Conservation (phyloP, 2,888 invertebrate genomes). For the Odontomyia ornata region DNA sequence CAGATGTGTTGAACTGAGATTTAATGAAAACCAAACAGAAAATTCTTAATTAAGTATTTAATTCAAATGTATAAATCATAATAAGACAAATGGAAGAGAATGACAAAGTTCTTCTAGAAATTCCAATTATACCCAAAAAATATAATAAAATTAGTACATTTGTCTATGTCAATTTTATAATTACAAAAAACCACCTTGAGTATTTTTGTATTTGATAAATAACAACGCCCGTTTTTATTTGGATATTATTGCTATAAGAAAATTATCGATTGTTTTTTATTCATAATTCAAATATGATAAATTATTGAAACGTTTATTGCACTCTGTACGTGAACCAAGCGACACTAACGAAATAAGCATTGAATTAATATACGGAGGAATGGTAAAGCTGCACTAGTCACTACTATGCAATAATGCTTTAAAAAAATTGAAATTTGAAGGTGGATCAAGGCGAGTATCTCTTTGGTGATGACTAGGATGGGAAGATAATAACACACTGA, state of each 20-base stretch:
- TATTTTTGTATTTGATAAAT: neutral
- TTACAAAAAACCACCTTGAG: constrained; percentile 2
- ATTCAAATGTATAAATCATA: neutral
- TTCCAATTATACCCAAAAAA: neutral
- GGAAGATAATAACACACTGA: too few species aligned
- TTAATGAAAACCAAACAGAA: neutral
- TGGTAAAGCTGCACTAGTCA: too few species aligned
- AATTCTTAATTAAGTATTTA: neutral
- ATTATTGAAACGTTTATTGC: neutral
- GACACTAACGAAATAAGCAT: neutral
- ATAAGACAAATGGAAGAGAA: neutral
- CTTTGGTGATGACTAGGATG: too few species aligned
- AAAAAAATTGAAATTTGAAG: too few species aligned
- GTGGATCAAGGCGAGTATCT: too few species aligned
- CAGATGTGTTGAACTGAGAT: neutral
- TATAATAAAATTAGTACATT: constrained; percentile 53
- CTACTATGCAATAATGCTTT: too few species aligned
- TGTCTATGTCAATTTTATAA: constrained; percentile 54
- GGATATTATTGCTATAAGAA: neutral
- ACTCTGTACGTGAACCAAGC: neutral
- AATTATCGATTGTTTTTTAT: neutral
- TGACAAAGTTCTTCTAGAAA: constrained; percentile 39
- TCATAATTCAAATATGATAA: too few species aligned
- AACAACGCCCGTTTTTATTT: neutral
- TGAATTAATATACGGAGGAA: too few species aligned